phyloP scores from a whole-genome alignment of 2,888 invertebrate genomes.

The Rhagium mordax region DNA sequence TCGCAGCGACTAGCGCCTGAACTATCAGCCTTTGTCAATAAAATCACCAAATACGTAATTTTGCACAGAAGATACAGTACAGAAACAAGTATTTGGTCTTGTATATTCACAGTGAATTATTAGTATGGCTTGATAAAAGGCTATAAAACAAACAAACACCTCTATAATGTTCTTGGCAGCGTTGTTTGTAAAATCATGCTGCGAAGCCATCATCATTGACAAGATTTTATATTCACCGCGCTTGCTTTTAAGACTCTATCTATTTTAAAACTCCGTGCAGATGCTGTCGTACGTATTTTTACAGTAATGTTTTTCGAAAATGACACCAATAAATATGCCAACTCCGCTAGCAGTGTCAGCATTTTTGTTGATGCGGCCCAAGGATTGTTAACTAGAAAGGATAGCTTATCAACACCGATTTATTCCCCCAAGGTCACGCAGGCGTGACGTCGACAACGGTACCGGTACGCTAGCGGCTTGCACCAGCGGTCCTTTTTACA shows the following conservation, averaged over 20 bases:
- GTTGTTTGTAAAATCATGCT: constrained; percentile 15
- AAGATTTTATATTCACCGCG: constrained; percentile 11
- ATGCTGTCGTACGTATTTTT: neutral
- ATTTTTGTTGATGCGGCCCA: neutral
- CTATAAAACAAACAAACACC: constrained; percentile 45
- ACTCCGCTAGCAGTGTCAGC: neutral
- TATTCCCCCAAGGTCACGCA: no score
- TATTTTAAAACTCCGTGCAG: constrained; percentile 4
- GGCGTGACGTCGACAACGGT: no score
- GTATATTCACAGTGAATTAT: constrained; percentile 44
- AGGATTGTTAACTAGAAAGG: no score
- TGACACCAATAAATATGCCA: neutral
- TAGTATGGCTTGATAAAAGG: constrained; percentile 30
- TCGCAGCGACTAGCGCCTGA: neutral
- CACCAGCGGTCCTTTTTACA: no score
- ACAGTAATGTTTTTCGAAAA: neutral
- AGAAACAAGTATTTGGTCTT: constrained; percentile 36
- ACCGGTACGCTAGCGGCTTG: no score
- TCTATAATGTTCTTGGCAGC: constrained; percentile 28
- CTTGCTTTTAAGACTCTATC: neutral
- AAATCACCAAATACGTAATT: constrained; percentile 36
- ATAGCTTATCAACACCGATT: no score
- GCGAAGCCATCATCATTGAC: constrained; percentile 14
- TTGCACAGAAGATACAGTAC: constrained; percentile 36
- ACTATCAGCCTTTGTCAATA: neutral